Evolutionary conservation across 1,140 invertebrate genomes (phyloP), one percentile per base, ranked within the genome.

Genomic region (Hyphantria cunea): DNA sequence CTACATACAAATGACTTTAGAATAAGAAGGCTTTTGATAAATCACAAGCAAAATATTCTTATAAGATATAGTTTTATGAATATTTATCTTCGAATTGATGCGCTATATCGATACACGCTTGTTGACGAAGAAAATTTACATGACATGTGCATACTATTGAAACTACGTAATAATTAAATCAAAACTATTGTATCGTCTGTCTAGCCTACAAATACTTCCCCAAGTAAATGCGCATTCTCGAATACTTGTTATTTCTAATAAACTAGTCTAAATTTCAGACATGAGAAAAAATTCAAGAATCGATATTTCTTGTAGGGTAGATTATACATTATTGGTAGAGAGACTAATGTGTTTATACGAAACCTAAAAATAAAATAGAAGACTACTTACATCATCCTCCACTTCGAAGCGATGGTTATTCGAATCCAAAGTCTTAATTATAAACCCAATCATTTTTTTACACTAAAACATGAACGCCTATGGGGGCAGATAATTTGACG

Each of bases 361-460:
- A 25, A 25, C 5, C 17, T 25, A 25, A 31, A 59, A 31, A 54
- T 14, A 14, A 54, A 50, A 52, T 25, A 44, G 61, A 61, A 41
- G 15, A 13, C 33, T 55, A 92, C 95, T 95, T 93, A 98, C 97
- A 89, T 97, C 95, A 92, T 98, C 96, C 50, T 96, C 94, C 34
- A 98, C 94, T 55, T 92, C 94, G 89, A 97, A 98, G 25, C 92
- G 91, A 86, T 97, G 96, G 92, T 98, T 98, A 78, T 95, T 95
- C 7, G 97, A 97, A 93, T 99, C 97, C 71, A 99, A 92, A 17
- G 97, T 99, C 91, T 98, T 98, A 42, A 99, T 79, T 8, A 73
- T 82, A 68, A 86, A 77, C 6, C 84, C 70, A 72, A 85, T 81
- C 80, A 84, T 81, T 69, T 74, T n/a, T 56, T 80, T 42, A 66